phyloP scores from a whole-genome alignment of 2,888 invertebrate genomes.

The Epinotia bilunana region DNA sequence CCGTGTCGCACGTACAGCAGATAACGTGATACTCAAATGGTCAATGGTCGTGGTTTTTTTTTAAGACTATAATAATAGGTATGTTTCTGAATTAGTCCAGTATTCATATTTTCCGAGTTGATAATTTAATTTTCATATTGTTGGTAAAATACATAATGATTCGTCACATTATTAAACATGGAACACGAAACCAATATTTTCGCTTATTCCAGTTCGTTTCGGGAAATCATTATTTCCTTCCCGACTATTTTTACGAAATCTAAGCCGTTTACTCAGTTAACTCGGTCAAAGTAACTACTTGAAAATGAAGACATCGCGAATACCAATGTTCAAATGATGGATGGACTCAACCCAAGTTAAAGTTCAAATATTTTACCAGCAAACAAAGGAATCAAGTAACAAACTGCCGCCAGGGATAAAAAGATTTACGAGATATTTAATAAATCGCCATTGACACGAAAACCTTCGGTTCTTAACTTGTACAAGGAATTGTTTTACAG shows the following conservation, averaged over 20 bases:
- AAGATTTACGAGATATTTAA: slow-evolving; percentile 55
- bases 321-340: slow-evolving; percentile 23
- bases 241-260: background rate
- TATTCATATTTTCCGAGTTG: too few species aligned
- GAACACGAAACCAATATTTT: background rate
- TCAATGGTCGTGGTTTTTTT: too few species aligned
- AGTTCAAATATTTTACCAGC: slow-evolving; percentile 39
- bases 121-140: too few species aligned
- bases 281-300: background rate
- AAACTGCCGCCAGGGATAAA: slow-evolving; percentile 50
- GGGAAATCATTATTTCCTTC: background rate
- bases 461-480: slow-evolving; percentile 32
- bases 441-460: slow-evolving; percentile 49
- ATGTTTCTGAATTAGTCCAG: too few species aligned
- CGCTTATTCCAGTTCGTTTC: background rate
- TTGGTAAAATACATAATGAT: too few species aligned
- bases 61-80: too few species aligned
- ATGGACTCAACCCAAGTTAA: slow-evolving; percentile 32
- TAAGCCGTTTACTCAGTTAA: background rate
- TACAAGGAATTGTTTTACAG: slow-evolving; percentile 5
- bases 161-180: too few species aligned
- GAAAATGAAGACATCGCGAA: slow-evolving; percentile 16
- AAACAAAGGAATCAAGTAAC: slow-evolving; percentile 40
- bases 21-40: too few species aligned
- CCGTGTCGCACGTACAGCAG: too few species aligned